phyloP scores from a whole-genome alignment of 2,797 vertebrate genomes.

The Heliangelus exortis region DNA sequence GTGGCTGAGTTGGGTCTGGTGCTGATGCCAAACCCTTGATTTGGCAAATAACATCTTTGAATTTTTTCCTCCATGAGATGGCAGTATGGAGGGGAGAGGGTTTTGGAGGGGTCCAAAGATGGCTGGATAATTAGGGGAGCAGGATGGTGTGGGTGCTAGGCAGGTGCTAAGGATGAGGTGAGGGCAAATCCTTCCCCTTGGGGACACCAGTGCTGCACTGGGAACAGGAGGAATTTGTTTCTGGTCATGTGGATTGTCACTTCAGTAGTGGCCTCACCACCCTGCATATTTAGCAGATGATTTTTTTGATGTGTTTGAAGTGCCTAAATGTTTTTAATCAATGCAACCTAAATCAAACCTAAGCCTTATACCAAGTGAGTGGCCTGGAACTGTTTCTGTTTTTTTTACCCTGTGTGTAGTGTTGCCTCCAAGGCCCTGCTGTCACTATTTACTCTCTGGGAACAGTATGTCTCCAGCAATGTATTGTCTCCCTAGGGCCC shows the following conservation, averaged over 20 bases:
- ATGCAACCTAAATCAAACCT: neutral
- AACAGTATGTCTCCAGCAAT: slow-evolving; percentile 31
- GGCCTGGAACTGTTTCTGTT: slow-evolving; percentile 15
- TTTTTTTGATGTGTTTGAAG: neutral
- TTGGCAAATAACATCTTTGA: neutral
- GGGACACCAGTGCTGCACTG: neutral
- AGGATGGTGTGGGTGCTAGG: neutral
- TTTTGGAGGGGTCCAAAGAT: neutral
- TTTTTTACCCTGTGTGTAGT: neutral
- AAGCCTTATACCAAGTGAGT: neutral
- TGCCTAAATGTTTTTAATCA: neutral
- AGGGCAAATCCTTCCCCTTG: neutral
- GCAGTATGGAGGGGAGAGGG: neutral
- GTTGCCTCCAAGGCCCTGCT: neutral
- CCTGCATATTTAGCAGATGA: neutral
- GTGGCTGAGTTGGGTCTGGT: neutral
- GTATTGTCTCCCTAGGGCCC: slow-evolving; percentile 7
- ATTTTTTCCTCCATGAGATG: neutral
- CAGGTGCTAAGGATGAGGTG: neutral
- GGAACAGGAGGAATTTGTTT: neutral
- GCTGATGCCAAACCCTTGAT: neutral
- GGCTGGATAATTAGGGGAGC: neutral
- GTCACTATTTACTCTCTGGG: slow-evolving; percentile 25
- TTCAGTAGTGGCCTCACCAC: neutral
- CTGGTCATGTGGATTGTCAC: neutral